phyloP scores from a whole-genome alignment of 1,140 invertebrate species.

The Campoletis sonorensis region DNA sequence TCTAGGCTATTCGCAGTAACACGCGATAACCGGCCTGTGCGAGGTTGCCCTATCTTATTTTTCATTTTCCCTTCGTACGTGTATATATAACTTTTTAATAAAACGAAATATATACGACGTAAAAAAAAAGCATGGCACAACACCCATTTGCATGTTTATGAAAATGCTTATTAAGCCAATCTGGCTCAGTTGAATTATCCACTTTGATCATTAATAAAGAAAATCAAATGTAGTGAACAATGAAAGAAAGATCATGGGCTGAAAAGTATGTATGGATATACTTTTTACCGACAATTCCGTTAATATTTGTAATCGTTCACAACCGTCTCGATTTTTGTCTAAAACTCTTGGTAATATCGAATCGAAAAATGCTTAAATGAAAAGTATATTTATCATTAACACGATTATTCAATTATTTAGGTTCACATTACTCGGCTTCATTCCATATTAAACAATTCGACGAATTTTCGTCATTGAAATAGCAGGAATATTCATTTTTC shows the following conservation, averaged over 20 bases:
- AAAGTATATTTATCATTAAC: too few species aligned
- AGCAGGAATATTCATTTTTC: not conserved
- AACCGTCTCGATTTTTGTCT: too few species aligned
- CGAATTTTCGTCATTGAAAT: slow-evolving; percentile 10
- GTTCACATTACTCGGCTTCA: not conserved
- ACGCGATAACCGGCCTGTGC: slow-evolving; percentile 31
- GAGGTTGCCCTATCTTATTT: not conserved
- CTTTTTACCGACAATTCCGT: too few species aligned
- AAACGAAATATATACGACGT: not conserved
- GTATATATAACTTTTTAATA: slow-evolving; percentile 6
- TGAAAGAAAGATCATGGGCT: too few species aligned
- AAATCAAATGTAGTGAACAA: too few species aligned
- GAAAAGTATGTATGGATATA: too few species aligned
- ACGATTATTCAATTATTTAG: not conserved
- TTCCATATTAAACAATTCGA: not conserved
- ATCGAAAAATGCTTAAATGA: too few species aligned
- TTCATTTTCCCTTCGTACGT: slow-evolving; percentile 9
- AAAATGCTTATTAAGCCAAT: not conserved
- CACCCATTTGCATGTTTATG: not conserved
- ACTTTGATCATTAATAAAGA: not conserved
- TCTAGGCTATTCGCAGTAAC: slow-evolving; percentile 36
- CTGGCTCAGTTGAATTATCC: not conserved
- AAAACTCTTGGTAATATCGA: too few species aligned
- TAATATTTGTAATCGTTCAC: too few species aligned
- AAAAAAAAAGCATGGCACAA: not conserved